Conservation (phyloP, 2,888 invertebrate genomes). For the Sesamia inferens region DNA sequence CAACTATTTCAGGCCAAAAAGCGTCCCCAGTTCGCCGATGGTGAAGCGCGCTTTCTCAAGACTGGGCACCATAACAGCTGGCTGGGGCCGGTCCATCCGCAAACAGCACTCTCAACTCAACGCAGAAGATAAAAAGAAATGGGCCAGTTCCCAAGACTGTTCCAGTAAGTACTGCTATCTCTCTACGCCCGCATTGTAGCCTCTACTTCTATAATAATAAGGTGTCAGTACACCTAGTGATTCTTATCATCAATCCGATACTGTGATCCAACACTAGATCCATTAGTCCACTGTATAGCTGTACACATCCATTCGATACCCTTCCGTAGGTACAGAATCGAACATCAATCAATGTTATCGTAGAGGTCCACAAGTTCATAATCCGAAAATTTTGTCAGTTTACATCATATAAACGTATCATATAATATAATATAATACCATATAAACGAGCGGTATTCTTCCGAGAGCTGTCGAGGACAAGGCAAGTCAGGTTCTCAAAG, state of each 20-base stretch:
- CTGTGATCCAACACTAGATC: neutral
- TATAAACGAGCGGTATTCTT: too few relatives aligned
- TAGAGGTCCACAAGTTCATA: too few relatives aligned
- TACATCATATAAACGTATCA: too few relatives aligned
- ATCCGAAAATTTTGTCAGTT: too few relatives aligned
- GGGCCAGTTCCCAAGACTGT: conserved; percentile 97
- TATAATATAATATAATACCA: too few relatives aligned
- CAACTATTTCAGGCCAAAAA: conserved; percentile 93
- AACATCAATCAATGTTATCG: too few relatives aligned
- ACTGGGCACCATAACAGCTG: conserved; percentile 96
- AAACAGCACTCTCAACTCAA: conserved; percentile 95
- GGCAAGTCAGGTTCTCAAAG: too few relatives aligned
- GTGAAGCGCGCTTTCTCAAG: conserved; percentile 97
- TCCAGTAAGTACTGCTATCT: conserved; percentile 92
- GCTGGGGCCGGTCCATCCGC: conserved; percentile 96
- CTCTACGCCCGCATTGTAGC: neutral
- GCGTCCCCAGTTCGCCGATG: conserved; percentile 98
- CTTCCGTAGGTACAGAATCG: too few relatives aligned
- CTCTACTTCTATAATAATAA: neutral
- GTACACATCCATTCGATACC: too few relatives aligned
- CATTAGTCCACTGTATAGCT: neutral
- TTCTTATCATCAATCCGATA: neutral
- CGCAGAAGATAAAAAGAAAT: conserved; percentile 97
- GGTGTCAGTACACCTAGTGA: neutral
- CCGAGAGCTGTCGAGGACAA: too few relatives aligned